Base-by-base conservation (phyloP, 1,140 invertebrate species). In the Pseudomyrmex gracilis region DNA sequence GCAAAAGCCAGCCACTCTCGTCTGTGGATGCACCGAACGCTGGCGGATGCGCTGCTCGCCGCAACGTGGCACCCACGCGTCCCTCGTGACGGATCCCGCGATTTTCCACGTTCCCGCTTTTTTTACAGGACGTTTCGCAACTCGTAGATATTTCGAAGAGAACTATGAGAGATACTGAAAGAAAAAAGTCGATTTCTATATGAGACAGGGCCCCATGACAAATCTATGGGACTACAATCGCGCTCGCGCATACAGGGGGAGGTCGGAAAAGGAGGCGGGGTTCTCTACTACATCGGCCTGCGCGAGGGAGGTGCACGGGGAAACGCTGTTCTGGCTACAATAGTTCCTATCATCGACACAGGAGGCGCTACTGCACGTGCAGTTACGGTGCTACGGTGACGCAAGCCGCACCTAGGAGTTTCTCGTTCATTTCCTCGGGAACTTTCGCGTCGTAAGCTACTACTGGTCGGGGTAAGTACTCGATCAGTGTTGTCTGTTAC, bases 331-430 rank as follows among this genome's bases (percentile, higher is more conserved):
- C 45, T 66, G 57, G 63, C 34, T 73, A 17, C 60, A 15, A 3
- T 58, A 13, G 60, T 58, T 73, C 64, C 43, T 43, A 34, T 45
- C 22, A 22, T 13, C 24, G 70, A 83, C 90, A 58, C 58, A 8
- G 70, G 83, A 24, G 85, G 88, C 88, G 90, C 89, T 85, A 76
- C 15, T 9, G 7, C 15, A 7, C 76, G 87, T 73, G 73, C 34
- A 34, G 34, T 34, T 34, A 34, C 34, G 34, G 53, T 78, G 22
- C 78, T 43, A 76, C 73, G 58, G 85, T 90, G 90, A 91, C 94
- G 94, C 93, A 92, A 84, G 87, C 71, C 60, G 84, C 83, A 84
- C 80, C 82, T 89, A 91, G 88, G 91, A 93, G 84, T 94, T 85
- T 94, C 91, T 94, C 93, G 73, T 45, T 3, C 24, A 88, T 90